Conservation (phyloP, 2,888 invertebrate genomes). For the Melipona beecheii region DNA sequence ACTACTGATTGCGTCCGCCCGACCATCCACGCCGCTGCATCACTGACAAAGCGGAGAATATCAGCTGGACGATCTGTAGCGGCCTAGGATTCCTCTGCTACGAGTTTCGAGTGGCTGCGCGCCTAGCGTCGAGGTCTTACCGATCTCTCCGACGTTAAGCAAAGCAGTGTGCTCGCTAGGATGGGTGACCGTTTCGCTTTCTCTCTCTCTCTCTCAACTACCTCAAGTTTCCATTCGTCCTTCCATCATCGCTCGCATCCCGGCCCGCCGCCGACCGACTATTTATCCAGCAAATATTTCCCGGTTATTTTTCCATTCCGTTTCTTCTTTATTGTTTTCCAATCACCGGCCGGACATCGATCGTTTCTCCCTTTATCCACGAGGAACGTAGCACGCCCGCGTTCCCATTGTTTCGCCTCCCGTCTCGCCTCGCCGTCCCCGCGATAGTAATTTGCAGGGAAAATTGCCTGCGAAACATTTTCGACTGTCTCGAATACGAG, state of each 20-base stretch:
- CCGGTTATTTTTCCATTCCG: conserved; percentile 53
- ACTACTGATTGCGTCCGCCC: background rate
- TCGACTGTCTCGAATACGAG: conserved; percentile 4
- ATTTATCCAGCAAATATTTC: conserved; percentile 61
- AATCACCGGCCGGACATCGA: conserved; percentile 46
- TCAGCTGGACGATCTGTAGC: no score
- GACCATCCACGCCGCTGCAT: background rate
- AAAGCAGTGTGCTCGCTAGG: no score
- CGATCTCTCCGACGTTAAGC: no score
- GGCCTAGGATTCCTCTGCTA: no score
- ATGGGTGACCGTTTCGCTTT: no score
- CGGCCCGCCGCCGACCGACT: conserved; percentile 25
- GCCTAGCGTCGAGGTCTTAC: no score
- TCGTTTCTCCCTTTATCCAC: conserved; percentile 40
- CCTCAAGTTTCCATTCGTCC: no score
- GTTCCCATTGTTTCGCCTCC: conserved; percentile 32
- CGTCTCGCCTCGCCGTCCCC: background rate
- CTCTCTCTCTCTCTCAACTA: no score
- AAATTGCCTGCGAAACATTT: conserved; percentile 41
- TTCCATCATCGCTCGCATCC: conserved; percentile 6
- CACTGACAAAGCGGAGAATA: background rate
- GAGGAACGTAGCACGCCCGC: conserved; percentile 14
- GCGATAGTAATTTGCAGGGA: conserved; percentile 41
- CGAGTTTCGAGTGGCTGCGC: no score
- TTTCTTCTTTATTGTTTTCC: conserved; percentile 52